phyloP scores from a whole-genome alignment of 2,113 vertebrate species.

The Oxyura jamaicensis region DNA sequence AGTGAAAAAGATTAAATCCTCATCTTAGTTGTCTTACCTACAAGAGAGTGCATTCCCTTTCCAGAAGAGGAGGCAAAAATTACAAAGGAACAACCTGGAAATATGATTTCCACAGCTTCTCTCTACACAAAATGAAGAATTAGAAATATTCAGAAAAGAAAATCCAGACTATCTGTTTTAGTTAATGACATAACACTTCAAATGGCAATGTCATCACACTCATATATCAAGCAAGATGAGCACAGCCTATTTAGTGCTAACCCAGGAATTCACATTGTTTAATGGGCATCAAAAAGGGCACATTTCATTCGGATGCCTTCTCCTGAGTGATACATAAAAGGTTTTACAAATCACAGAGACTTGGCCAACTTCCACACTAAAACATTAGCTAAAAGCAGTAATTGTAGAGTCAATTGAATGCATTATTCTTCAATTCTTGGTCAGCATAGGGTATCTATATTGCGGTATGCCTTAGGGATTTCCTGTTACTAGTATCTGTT shows the following conservation, averaged over 20 bases:
- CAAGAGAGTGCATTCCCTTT: background rate
- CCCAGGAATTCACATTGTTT: background rate
- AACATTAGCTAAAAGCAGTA: background rate
- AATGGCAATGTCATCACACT: background rate
- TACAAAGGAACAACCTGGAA: background rate
- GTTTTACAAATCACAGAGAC: background rate
- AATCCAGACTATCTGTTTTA: background rate
- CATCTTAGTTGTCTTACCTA: background rate
- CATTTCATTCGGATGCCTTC: background rate
- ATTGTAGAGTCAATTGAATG: accelerated
- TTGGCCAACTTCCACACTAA: background rate
- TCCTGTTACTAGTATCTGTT: background rate
- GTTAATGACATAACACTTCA: accelerated
- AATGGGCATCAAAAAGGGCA: background rate
- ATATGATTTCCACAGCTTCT: background rate
- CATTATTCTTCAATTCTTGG: background rate
- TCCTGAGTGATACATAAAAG: background rate
- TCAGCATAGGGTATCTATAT: background rate
- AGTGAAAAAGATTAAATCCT: background rate
- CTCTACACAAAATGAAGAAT: background rate
- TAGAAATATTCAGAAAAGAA: background rate
- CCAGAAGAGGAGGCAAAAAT: background rate
- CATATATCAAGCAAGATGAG: background rate
- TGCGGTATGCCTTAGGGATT: background rate
- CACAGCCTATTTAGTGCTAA: accelerated